Evolutionary conservation across 1,140 invertebrate species (phyloP).

Genomic region (Popillia japonica): DNA sequence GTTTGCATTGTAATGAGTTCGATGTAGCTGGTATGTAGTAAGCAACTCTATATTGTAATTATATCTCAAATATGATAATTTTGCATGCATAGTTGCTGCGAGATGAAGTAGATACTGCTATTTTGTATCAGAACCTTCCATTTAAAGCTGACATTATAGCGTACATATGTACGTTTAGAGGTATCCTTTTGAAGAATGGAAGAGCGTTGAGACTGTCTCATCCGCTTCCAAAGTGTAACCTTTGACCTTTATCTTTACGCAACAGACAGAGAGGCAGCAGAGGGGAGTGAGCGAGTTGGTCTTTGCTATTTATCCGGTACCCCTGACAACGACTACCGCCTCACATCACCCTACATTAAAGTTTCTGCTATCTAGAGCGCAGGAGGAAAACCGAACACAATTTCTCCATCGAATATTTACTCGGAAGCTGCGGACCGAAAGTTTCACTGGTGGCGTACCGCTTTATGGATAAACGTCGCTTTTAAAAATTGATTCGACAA

Average conservation of each 20-base stretch:
- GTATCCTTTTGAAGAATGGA: background rate
- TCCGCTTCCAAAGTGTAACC: constrained; percentile 9
- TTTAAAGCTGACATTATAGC: background rate
- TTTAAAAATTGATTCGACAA: constrained; percentile 25
- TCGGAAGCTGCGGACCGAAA: constrained; percentile 8
- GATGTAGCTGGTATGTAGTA: too few species aligned
- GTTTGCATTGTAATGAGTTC: too few species aligned
- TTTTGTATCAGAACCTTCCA: background rate
- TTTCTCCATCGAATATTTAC: constrained; percentile 31
- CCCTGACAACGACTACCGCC: background rate
- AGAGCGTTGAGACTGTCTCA: background rate
- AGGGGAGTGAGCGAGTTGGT: background rate
- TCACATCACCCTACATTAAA: background rate
- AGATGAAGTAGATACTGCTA: too few species aligned
- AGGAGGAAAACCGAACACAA: constrained; percentile 27
- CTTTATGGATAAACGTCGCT: constrained; percentile 29
- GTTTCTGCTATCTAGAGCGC: constrained; percentile 20
- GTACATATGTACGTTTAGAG: background rate
- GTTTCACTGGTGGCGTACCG: constrained; percentile 19
- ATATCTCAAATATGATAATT: too few species aligned
- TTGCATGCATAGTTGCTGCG: too few species aligned
- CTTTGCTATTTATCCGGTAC: background rate
- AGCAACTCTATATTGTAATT: too few species aligned
- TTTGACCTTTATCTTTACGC: constrained; percentile 31
- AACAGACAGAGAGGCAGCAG: background rate